phyloP scores from a whole-genome alignment of 2,888 invertebrate genomes.

The Eupithecia insigniata region DNA sequence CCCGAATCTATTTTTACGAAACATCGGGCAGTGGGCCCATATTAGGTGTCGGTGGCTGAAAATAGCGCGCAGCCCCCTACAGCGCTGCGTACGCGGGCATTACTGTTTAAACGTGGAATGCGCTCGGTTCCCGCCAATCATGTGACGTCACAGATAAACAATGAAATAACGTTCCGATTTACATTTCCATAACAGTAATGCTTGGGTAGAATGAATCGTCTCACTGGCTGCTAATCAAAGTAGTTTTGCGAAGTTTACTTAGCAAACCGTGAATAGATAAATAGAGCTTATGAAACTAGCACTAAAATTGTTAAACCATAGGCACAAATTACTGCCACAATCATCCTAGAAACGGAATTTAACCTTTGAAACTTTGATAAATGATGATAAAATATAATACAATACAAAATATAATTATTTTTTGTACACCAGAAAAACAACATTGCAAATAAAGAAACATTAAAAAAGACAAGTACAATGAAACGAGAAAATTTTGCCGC shows the following conservation, averaged over 20 bases:
- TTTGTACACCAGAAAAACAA: too few relatives aligned
- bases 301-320: neutral
- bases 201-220: constrained; percentile 19
- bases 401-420: too few relatives aligned
- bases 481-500: too few relatives aligned
- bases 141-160: constrained; percentile 45
- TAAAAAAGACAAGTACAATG: too few relatives aligned
- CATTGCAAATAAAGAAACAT: too few relatives aligned
- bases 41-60: constrained; percentile 78
- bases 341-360: neutral
- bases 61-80: constrained; percentile 72
- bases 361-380: neutral
- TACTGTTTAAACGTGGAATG: constrained; percentile 24
- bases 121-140: constrained; percentile 25
- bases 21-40: constrained; percentile 79
- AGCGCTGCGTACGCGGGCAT: constrained; percentile 46
- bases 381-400: neutral
- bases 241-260: neutral
- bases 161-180: constrained; percentile 34
- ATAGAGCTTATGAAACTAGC: neutral
- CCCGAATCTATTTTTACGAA: constrained; percentile 74
- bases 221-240: constrained; percentile 11
- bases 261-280: too few relatives aligned
- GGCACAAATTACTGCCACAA: neutral
- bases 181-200: constrained; percentile 25